Evolutionary conservation across 2,888 invertebrate genomes (phyloP).

Genomic region (Gasteruption jaculator): DNA sequence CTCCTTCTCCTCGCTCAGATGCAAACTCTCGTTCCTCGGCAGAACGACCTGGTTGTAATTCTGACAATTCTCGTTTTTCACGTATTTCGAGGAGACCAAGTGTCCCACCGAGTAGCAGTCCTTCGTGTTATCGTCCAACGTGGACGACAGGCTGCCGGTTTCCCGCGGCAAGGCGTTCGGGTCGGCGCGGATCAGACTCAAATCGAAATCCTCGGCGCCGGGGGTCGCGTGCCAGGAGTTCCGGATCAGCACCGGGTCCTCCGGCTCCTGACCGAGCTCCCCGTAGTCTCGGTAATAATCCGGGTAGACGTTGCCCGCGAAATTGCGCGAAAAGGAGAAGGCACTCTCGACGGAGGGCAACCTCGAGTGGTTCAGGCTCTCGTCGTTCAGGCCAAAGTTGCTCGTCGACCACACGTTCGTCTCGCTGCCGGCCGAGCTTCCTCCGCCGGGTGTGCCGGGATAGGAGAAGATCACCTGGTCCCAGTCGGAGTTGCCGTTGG

Average conservation of each 20-base stretch:
- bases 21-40: conserved; percentile 49
- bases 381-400: conserved; percentile 24
- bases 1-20: no score
- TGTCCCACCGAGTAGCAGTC: conserved; percentile 42
- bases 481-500: conserved; percentile 33
- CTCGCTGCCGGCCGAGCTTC: conserved; percentile 37
- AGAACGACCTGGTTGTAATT: conserved; percentile 53
- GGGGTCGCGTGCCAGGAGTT: no score
- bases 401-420: conserved; percentile 36
- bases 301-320: conserved; percentile 26
- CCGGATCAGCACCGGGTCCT: conserved; percentile 12
- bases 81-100: conserved; percentile 35
- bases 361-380: conserved; percentile 20
- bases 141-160: conserved; percentile 18
- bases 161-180: conserved; percentile 34
- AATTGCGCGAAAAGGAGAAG: conserved; percentile 42
- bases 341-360: conserved; percentile 41
- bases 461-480: conserved; percentile 38
- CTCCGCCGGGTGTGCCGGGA: conserved; percentile 26
- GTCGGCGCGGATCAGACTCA: conserved; percentile 45
- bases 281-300: conserved; percentile 28
- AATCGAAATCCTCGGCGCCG: conserved; percentile 42
- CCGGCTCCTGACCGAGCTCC: conserved; percentile 17
- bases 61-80: no score
- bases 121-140: conserved; percentile 16